Base-by-base conservation (phyloP, 2,888 invertebrate species). In the Adineta ricciae region DNA sequence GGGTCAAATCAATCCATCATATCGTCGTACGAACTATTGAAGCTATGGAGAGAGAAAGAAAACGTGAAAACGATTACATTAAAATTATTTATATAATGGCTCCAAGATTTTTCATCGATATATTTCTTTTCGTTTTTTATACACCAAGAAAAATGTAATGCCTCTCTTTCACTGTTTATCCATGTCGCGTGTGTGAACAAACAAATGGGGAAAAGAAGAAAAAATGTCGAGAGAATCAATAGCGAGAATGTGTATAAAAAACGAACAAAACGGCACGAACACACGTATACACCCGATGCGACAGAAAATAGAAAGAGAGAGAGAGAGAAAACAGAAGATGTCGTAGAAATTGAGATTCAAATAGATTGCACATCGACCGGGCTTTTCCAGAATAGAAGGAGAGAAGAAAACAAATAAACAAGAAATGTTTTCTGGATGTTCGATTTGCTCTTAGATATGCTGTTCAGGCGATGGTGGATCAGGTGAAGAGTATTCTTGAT, bases 331-430 rank as follows among this genome's bases (percentile, higher is more conserved):
- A 64, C 32, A 64, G 64, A 64, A 64, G 64, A 64, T 64, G 64
- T 64, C 64, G 64, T 64, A 27, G 27, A 64, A 64, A 64, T 64
- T 64, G 64, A 64, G 64, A 64, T 64, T 64, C 64, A 32, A 64
- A 64, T 64, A 64, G 64, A 64, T 64, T 64, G 64, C 64, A 64
- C 64, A 64, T 64, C 64, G 64, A 64, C 64, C 64, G 64, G 64
- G 64, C 64, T 64, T 64, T 64, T 16, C 64, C 50, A 50, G 19
- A 50, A 50, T 16, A 50, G 50, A 50, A 50, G 50, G 19, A 50
- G 19, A 64, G 8, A n/a, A 56, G 32, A 64, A 32, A 11, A 64
- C 27, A 64, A 2, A 64, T 32, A 64, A 19, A 27, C 27, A 64
- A 32, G 32, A 64, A 64, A 27, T 64, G 27, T 27, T 64, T 16